These are phyloP conservation scores for Marcusenius ussheri DNA, from an alignment of 2,113 vertebrate species.

Conservation along the genomic window DNA sequence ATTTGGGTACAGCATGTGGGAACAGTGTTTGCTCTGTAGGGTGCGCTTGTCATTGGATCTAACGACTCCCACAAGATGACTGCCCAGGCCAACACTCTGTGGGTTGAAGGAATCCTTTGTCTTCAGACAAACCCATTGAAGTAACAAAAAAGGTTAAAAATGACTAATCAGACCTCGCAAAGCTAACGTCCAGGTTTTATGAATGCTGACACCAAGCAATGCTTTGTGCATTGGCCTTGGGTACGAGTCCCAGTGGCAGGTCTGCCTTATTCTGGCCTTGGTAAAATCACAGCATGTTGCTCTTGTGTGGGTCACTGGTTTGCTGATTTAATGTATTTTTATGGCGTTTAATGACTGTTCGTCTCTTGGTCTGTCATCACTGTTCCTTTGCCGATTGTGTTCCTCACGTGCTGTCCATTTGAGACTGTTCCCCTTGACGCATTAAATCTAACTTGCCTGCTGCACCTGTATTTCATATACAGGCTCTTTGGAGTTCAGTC, in stretches of 20 bases:
- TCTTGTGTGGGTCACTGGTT: not conserved
- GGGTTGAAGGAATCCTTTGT: not conserved
- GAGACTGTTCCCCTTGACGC: not conserved
- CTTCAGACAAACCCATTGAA: not conserved
- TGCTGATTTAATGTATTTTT: not conserved
- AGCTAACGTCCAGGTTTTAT: no score
- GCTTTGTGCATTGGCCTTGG: no score
- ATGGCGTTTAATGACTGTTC: not conserved
- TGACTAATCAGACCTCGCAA: not conserved
- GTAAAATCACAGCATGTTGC: not conserved
- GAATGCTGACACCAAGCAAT: no score
- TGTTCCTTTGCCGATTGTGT: not conserved
- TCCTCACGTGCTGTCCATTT: not conserved
- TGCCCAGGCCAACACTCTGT: not conserved
- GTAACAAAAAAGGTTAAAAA: not conserved
- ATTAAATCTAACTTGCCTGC: not conserved
- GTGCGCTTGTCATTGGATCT: not conserved
- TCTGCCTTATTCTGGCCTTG: not conserved
- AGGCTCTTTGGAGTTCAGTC: not conserved
- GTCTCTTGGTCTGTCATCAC: not conserved
- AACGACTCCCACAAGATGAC: not conserved
- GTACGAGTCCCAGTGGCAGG: not conserved
- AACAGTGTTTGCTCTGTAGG: not conserved
- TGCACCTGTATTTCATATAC: not conserved
- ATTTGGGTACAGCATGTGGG: not conserved